Conservation (phyloP, 2,888 invertebrate genomes). For the Catotricha subobsoleta region DNA sequence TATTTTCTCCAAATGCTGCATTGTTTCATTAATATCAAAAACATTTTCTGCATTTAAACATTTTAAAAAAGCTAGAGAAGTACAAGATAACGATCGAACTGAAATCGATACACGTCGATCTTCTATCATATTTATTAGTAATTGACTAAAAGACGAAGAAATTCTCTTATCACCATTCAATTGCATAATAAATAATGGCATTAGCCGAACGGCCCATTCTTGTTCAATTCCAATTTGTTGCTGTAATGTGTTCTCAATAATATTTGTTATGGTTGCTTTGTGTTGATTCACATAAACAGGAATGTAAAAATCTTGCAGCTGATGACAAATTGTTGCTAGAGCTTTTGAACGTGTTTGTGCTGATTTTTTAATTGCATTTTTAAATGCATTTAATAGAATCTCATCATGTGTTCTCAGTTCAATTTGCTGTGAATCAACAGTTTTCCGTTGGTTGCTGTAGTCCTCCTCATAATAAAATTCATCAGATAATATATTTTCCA, state of each 20-base stretch:
- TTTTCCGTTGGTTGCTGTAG: constrained; percentile 1
- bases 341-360: constrained; percentile 61
- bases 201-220: constrained; percentile 61
- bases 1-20: constrained; percentile 59
- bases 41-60: constrained; percentile 68
- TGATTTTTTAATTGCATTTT: constrained; percentile 76
- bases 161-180: constrained; percentile 54
- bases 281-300: constrained; percentile 60
- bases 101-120: constrained; percentile 55
- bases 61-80: constrained; percentile 62
- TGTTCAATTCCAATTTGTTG: constrained; percentile 72
- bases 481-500: too few species aligned
- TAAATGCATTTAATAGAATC: constrained; percentile 70
- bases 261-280: constrained; percentile 62
- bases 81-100: constrained; percentile 73
- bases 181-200: constrained; percentile 67
- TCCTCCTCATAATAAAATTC: too few species aligned
- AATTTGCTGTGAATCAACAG: too few species aligned
- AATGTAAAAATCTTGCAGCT: constrained; percentile 59
- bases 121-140: constrained; percentile 47
- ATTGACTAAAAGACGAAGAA: constrained; percentile 51
- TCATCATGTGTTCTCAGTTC: constrained; percentile 57
- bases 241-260: constrained; percentile 61
- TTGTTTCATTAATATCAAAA: constrained; percentile 50
- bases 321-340: constrained; percentile 50